Evolutionary conservation across 1,140 invertebrate genomes (phyloP), one percentile per base, ranked within the genome.

Genomic region (Nasonia giraulti): DNA sequence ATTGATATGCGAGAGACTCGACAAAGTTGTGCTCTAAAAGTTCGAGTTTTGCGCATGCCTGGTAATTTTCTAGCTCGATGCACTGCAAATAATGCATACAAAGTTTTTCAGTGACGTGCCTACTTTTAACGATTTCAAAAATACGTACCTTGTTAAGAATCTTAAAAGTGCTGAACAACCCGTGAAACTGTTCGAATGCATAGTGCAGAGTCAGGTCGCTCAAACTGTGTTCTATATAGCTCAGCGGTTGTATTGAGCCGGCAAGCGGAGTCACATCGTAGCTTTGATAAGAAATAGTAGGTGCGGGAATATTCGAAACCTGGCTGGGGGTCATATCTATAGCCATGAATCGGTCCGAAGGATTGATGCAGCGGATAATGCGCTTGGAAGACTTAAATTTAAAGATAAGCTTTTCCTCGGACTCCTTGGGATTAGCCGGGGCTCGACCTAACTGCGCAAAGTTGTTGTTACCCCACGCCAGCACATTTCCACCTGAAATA

Each of bases 151-250:
- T 92, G 73, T 93, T 91, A 77, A 93, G 87, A 78, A 95, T 93
- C 88, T 92, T 93, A 20, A 90, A 90, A 17, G 91, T 90, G 85
- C 93, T 92, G 71, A 94, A 95, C 55, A 94, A 88, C 37, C 94
- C 94, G 77, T 92, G 89, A 82, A 95, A 95, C 44, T 93, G 91
- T 86, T 95, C 93, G 8, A 95, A 84, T 71, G 93, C 93, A 86
- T 94, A 94, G 88, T 95, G 94, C 77, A 95, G 82, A 0, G 93
- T 93, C 5, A 89, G 86, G 69, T 92, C 89, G 6, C 91, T 91
- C 1, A 89, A 86, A 47, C 83, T 87, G 83, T 89, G 90, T 82
- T 93, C 92, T 0, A 92, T 88, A 37, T 91, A 81, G 62, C 88
- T 91, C 20, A 93, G 84, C 11, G 91, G 89, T 66, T 85, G 86